Base-by-base conservation (phyloP, 2,797 vertebrate genomes). In the Esox lucius region DNA sequence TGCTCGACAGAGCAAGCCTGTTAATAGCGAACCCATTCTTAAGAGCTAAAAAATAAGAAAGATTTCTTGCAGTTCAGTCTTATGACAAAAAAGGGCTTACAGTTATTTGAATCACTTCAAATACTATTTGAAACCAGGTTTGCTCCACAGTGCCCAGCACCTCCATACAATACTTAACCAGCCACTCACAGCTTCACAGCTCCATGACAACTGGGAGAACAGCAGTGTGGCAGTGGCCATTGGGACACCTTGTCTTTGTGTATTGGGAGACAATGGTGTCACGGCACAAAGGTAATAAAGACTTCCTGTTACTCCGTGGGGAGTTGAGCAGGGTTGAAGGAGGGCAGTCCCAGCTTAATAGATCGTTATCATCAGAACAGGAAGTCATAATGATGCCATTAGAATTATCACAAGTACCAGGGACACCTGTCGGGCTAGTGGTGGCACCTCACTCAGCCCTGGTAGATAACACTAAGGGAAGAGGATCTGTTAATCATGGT, bases 181-280 rank as follows among this genome's bases (percentile, higher is more conserved):
- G 51, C 5, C 78, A 84, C 77, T 62, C 35, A 31, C 17, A 9
- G 12, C 67, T 53, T 87, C 87, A 82, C 86, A 88, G 83, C 78
- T 48, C 4, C 61, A 73, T 83, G 80, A 93, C 90, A 93, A 91
- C 89, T 74, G 90, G 70, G 77, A 87, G 89, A 91, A 87, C 87
- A 82, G 78, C 77, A 78, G 84, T 81, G 26, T 72, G 78, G 79
- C 83, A 81, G 80, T 65, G 0, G 26, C 79, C 83, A 84, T 85
- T 72, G 67, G 85, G 85, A 91, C 87, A 90, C 90, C 91, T 92
- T 88, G 85, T 84, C 85, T 90, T 93, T 94, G 93, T 92, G 89
- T 94, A 93, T 93, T 95, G 82, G 86, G 71, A 85, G 80, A 93
- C 91, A 94, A 94, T 90, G 51, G 83, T 12, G 26, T 86, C 85